Base-by-base conservation (phyloP, 2,797 vertebrate genomes). In the Pipistrellus pygmaeus region DNA sequence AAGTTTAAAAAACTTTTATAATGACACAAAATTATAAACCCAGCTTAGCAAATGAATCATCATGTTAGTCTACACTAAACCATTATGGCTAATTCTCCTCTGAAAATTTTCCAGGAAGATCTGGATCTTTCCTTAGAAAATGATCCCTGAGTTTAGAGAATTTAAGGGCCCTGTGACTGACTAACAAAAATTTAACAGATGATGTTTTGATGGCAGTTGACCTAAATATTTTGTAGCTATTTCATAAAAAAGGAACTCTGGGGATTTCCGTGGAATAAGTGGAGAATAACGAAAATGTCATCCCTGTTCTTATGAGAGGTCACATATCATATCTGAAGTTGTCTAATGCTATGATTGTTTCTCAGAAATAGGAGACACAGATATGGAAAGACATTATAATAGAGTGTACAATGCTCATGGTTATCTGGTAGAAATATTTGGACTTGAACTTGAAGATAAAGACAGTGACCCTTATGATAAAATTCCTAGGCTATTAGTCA, bases 181-280 rank as follows among this genome's bases (percentile, higher is more conserved):
- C 71, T 92, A 87, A 94, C 46, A 82, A 44, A 64, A 85, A 64
- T 15, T 60, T 30, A 91, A 90, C 44, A 83, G 69, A 86, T 91
- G 75, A 90, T 85, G 20, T 51, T 94, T 93, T 85, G 57, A 92
- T 94, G 86, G 68, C 85, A 90, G 44, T 48, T 35, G 8, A 85
- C 82, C 88, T 93, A 93, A 95, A 95, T 96, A 88, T 94, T 96
- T 96, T 94, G 44, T 93, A 96, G 71, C 88, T 94, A 69, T 91
- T 96, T 90, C 89, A 95, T 64, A 82, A 83, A 78, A 91, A 64
- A 90, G 88, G 96, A 85, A 97, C 25, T n/a, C 95, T 84, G 78
- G 55, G 46, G 88, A 64, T 95, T 88, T 88, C 14, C 55, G 83
- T 44, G 25, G 81, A 51, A 21, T 86, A 80, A 96, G 27, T 48